Evolutionary conservation across 2,113 vertebrate genomes (phyloP).

Genomic region (Callaeas wilsoni): DNA sequence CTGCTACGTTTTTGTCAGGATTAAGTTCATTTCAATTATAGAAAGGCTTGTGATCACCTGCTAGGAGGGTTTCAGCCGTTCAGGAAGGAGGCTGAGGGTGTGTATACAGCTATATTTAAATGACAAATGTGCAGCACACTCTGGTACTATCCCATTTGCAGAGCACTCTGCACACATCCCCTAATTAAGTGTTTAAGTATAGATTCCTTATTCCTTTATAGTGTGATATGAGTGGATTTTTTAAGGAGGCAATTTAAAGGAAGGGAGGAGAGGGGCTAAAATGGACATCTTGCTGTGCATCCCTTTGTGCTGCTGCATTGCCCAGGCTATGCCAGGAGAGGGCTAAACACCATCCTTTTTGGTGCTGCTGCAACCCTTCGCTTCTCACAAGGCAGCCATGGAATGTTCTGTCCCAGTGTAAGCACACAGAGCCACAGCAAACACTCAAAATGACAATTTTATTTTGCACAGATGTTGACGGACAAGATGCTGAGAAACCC

Average conservation of each 20-base stretch:
- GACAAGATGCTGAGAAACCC: background rate
- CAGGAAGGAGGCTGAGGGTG: background rate
- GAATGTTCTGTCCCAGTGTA: background rate
- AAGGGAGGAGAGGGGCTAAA: background rate
- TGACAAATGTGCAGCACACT: background rate
- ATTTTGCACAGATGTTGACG: background rate
- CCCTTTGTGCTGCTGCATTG: conserved; percentile 23
- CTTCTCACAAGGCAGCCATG: background rate
- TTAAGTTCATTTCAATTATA: conserved; percentile 59
- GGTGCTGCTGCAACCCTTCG: background rate
- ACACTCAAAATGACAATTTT: background rate
- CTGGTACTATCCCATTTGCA: background rate
- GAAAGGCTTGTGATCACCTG: conserved; percentile 53
- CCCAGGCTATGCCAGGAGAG: background rate
- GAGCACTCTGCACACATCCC: background rate
- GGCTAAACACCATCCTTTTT: background rate
- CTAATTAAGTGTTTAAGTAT: background rate
- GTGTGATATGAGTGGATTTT: background rate
- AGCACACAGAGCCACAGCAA: background rate
- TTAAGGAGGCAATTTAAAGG: background rate
- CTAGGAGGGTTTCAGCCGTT: background rate
- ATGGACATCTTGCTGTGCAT: background rate
- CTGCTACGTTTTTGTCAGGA: conserved; percentile 21
- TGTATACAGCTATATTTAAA: conserved; percentile 37
- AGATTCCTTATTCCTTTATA: background rate